These are phyloP conservation scores for Thamnophis elegans DNA, from an alignment of 2,797 vertebrate species.

Conservation along the genomic window DNA sequence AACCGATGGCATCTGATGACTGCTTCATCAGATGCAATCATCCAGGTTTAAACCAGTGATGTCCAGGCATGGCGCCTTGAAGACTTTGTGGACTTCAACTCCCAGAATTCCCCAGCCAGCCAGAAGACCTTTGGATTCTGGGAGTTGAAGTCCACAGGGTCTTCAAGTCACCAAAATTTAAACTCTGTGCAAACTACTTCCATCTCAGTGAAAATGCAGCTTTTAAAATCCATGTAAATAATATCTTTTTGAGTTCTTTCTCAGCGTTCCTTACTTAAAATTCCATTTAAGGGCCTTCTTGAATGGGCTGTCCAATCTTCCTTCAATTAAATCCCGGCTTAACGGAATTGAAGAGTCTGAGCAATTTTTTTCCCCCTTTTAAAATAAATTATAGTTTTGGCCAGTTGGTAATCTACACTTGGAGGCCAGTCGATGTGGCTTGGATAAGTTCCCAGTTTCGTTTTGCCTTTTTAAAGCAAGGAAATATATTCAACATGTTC, in stretches of 20 bases:
- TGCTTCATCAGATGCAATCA: background rate
- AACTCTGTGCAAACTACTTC: background rate
- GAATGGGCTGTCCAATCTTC: background rate
- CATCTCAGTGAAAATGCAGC: background rate
- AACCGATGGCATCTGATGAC: background rate
- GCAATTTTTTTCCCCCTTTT: accelerated
- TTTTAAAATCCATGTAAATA: background rate
- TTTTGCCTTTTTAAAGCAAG: background rate
- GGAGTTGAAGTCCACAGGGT: too few species aligned
- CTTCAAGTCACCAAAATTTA: too few species aligned
- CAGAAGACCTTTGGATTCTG: too few species aligned
- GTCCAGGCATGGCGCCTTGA: too few species aligned
- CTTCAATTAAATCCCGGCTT: background rate
- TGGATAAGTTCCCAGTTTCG: background rate
- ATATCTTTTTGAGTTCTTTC: background rate
- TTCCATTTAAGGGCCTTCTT: background rate
- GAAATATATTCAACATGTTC: background rate
- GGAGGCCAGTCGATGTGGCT: background rate
- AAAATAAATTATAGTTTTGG: background rate
- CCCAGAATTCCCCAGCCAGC: too few species aligned
- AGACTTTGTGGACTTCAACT: too few species aligned
- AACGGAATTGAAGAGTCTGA: background rate
- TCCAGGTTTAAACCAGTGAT: background rate
- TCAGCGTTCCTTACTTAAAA: background rate
- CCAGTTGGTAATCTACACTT: background rate